Conservation (phyloP, 2,113 vertebrate genomes). For the Octodon degus region DNA sequence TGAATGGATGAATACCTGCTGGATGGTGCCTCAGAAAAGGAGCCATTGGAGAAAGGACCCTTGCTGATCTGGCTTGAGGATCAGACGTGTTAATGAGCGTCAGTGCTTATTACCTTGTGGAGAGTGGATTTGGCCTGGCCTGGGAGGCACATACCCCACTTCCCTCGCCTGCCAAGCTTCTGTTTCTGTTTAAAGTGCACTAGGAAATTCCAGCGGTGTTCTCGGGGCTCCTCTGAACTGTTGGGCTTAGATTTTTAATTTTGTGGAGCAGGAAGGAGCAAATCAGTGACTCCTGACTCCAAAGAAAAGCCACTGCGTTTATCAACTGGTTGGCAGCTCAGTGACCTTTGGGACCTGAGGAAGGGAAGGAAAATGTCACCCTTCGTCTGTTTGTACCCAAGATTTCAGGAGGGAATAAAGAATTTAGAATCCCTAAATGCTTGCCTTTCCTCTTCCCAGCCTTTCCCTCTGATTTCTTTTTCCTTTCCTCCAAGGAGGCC, state of each 20-base stretch:
- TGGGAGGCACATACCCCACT: slow-evolving; percentile 49
- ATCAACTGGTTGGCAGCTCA: slow-evolving; percentile 86
- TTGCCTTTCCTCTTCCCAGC: slow-evolving; percentile 56
- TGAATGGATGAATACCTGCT: background rate
- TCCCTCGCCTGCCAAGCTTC: slow-evolving; percentile 82
- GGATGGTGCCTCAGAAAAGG: background rate
- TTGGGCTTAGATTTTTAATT: slow-evolving; percentile 88
- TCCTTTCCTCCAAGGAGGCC: slow-evolving; percentile 64
- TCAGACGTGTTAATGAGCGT: slow-evolving; percentile 63
- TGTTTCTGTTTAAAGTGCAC: slow-evolving; percentile 87
- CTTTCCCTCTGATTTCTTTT: slow-evolving; percentile 44
- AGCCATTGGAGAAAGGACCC: background rate
- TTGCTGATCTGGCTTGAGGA: slow-evolving; percentile 33
- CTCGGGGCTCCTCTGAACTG: slow-evolving; percentile 85
- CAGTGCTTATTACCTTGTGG: slow-evolving; percentile 60
- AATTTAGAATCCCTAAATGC: slow-evolving; percentile 41
- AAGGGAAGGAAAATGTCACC: slow-evolving; percentile 77
- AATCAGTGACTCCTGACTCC: slow-evolving; percentile 88
- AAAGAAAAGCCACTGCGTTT: slow-evolving; percentile 85
- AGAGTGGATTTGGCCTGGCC: slow-evolving; percentile 64
- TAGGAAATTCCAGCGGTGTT: slow-evolving; percentile 84
- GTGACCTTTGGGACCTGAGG: slow-evolving; percentile 85
- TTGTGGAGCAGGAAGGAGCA: slow-evolving; percentile 88
- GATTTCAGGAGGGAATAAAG: slow-evolving; percentile 69
- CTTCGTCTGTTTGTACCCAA: slow-evolving; percentile 13